Evolutionary conservation across 2,888 invertebrate genomes (phyloP).

Genomic region (Sarcophaga variegata): DNA sequence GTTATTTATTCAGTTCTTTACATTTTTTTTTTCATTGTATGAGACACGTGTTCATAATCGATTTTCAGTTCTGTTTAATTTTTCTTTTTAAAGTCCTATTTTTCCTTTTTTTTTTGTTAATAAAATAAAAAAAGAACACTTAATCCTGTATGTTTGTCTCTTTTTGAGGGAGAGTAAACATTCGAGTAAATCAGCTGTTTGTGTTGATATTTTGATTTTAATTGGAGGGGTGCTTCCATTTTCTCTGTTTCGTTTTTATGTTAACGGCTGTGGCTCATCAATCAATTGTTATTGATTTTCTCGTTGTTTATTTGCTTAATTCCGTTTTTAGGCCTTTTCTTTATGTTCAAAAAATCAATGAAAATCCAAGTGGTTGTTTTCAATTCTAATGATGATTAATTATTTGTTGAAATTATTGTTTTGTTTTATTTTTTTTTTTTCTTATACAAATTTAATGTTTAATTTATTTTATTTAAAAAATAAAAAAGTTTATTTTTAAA

Average conservation of each 20-base stretch:
- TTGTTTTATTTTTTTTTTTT: slow-evolving; percentile 15
- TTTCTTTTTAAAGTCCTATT: slow-evolving; percentile 23
- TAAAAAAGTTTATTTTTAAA: slow-evolving; percentile 4
- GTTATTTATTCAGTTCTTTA: background rate
- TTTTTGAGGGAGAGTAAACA: background rate
- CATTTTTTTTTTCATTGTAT: background rate
- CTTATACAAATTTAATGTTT: slow-evolving; percentile 6
- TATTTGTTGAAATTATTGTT: slow-evolving; percentile 27
- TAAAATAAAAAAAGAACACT: slow-evolving; percentile 38
- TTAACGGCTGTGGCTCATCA: slow-evolving; percentile 2
- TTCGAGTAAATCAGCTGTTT: slow-evolving; percentile 24
- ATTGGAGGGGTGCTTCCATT: background rate
- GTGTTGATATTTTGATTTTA: slow-evolving; percentile 19
- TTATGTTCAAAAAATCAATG: slow-evolving; percentile 8
- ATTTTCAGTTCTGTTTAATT: background rate
- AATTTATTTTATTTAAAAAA: background rate
- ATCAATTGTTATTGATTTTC: slow-evolving; percentile 44
- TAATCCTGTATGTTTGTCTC: slow-evolving; percentile 32
- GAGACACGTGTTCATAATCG: slow-evolving; percentile 59
- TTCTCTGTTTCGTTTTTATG: slow-evolving; percentile 25
- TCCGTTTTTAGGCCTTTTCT: background rate
- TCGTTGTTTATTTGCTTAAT: background rate
- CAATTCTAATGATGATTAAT: slow-evolving; percentile 25
- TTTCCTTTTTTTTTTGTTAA: background rate
- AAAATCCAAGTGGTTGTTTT: slow-evolving; percentile 22